Percentiles rank a stretch among this genome's conserved stretches.
These are phyloP conservation scores for Ammodytes dubius DNA, from an alignment of 2,113 vertebrate species.

Conservation along the genomic window DNA sequence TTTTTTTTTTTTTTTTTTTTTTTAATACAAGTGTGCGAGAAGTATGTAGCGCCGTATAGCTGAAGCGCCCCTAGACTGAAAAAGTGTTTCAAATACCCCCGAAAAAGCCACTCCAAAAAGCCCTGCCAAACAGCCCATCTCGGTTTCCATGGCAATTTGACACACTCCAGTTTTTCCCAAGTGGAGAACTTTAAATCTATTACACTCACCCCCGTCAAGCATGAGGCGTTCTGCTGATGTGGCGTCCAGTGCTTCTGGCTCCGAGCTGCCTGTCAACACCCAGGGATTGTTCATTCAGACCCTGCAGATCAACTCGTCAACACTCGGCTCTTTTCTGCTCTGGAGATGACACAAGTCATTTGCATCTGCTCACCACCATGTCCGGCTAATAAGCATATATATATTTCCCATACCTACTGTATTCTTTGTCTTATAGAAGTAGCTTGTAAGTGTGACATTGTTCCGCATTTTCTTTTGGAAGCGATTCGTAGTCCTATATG, in stretches of 20 bases:
- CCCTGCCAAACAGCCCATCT: slow-evolving; percentile 56
- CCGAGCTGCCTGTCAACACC: slow-evolving; percentile 22
- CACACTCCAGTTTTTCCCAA: slow-evolving; percentile 27
- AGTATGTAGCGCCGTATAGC: neutral
- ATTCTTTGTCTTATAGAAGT: neutral
- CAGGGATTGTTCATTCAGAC: slow-evolving; percentile 11
- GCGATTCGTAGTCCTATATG: too few species aligned
- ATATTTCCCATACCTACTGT: slow-evolving; percentile 1
- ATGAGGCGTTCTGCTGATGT: slow-evolving; percentile 47
- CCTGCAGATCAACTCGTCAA: slow-evolving; percentile 24
- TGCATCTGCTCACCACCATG: neutral
- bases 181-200: slow-evolving; percentile 67
- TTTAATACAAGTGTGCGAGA: slow-evolving; percentile 25
- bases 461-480: too few species aligned
- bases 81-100: slow-evolving; percentile 54
- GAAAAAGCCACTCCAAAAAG: slow-evolving; percentile 55
- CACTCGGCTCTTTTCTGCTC: neutral
- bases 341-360: slow-evolving; percentile 2
- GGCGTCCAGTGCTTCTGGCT: slow-evolving; percentile 26
- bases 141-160: slow-evolving; percentile 74
- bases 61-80: slow-evolving; percentile 51
- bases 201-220: slow-evolving; percentile 56
- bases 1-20: slow-evolving; percentile 28
- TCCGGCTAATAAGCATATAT: slow-evolving; percentile 25
- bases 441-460: neutral